Percentiles rank a stretch among this genome's conserved stretches.
Conservation (phyloP, 1,140 invertebrate genomes). For the Sesamia nonagrioides region DNA sequence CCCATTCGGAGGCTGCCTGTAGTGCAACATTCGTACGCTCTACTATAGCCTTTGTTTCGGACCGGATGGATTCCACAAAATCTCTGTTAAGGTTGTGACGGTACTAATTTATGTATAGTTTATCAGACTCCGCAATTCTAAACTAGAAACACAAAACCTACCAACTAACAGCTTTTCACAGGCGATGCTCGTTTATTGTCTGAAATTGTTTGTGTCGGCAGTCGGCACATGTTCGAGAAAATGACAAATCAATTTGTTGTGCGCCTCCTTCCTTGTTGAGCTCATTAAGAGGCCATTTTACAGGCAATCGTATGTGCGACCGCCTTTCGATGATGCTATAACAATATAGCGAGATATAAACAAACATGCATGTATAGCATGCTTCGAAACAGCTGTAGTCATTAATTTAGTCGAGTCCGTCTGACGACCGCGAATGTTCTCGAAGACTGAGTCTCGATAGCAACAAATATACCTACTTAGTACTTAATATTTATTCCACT, state of each 20-base stretch:
- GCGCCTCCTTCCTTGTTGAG: conserved; percentile 74
- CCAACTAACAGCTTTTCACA: conserved; percentile 20
- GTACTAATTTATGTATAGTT: conserved; percentile 5
- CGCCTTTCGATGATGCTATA: conserved; percentile 16
- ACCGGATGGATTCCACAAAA: too few species aligned
- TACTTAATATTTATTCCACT: not conserved
- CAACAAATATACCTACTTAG: too few species aligned
- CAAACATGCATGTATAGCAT: not conserved
- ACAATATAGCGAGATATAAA: conserved; percentile 11
- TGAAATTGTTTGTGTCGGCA: conserved; percentile 54
- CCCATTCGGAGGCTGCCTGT: too few species aligned
- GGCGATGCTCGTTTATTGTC: conserved; percentile 35
- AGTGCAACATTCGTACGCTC: too few species aligned
- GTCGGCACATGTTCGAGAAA: conserved; percentile 70
- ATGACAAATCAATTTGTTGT: conserved; percentile 70
- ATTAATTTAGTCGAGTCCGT: conserved; percentile 8
- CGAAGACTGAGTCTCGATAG: not conserved
- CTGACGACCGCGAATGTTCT: conserved; percentile 4
- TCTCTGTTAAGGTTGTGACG: too few species aligned
- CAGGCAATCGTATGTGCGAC: conserved; percentile 49
- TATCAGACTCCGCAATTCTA: not conserved
- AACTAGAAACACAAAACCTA: conserved; percentile 22
- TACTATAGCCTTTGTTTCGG: too few species aligned
- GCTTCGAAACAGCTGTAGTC: conserved; percentile 10
- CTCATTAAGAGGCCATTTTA: conserved; percentile 74